A percentile compares a stretch with the other conserved stretches of the same genome.
Evolutionary conservation across 2,113 vertebrate species (phyloP).

Genomic region (Raja brachyura): DNA sequence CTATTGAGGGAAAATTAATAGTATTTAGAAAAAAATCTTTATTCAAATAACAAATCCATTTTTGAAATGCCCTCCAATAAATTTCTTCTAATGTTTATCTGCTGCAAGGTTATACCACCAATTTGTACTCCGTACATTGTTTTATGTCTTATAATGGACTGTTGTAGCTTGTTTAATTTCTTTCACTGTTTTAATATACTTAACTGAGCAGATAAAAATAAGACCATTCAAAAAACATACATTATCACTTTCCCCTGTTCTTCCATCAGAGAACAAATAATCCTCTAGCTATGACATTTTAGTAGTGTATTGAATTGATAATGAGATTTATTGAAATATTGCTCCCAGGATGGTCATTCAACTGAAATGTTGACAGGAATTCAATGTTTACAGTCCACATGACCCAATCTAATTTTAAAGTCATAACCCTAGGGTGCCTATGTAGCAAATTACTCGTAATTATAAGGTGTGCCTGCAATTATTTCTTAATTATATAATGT

Average conservation of each 20-base stretch:
- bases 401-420: not conserved
- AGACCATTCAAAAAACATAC: not conserved
- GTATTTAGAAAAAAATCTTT: not conserved
- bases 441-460: not conserved
- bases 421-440: not conserved
- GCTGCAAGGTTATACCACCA: not conserved
- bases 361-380: not conserved
- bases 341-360: not conserved
- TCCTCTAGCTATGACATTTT: not conserved
- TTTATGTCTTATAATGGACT: not conserved
- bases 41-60: not conserved
- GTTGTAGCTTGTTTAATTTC: not conserved
- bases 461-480: not conserved
- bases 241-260: not conserved
- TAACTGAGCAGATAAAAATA: not conserved
- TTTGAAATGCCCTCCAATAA: not conserved
- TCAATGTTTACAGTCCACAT: not conserved
- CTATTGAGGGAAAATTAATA: not conserved
- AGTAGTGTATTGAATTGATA: not conserved
- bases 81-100: no score
- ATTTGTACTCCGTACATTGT: not conserved
- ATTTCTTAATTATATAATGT: not conserved
- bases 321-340: slow-evolving; percentile 15
- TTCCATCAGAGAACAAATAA: not conserved
- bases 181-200: not conserved